phyloP scores from a whole-genome alignment of 2,888 invertebrate genomes.

The Drosophila mettleri region DNA sequence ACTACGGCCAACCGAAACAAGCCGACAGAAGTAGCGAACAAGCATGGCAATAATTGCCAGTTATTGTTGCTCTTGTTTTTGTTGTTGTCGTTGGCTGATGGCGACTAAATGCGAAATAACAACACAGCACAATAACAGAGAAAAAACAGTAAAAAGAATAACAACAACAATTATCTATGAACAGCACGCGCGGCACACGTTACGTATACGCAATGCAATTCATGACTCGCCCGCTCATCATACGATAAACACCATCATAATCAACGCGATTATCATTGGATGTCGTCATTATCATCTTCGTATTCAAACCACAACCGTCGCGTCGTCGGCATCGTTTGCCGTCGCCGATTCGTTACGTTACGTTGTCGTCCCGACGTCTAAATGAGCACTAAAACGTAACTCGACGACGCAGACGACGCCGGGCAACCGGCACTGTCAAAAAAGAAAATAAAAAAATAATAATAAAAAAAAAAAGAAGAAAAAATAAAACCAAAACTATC shows the following conservation, averaged over 20 bases:
- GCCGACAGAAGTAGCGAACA: slow-evolving; percentile 39
- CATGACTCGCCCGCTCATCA: slow-evolving; percentile 23
- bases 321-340: slow-evolving; percentile 49
- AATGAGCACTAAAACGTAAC: slow-evolving; percentile 79
- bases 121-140: slow-evolving; percentile 20
- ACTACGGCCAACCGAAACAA: slow-evolving; percentile 17
- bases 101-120: slow-evolving; percentile 43
- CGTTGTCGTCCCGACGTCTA: slow-evolving; percentile 75
- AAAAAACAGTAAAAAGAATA: not conserved
- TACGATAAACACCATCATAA: slow-evolving; percentile 23
- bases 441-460: slow-evolving; percentile 16
- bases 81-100: slow-evolving; percentile 28
- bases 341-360: slow-evolving; percentile 49
- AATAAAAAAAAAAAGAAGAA: slow-evolving; percentile 10
- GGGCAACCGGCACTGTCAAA: slow-evolving; percentile 57
- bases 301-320: slow-evolving; percentile 51
- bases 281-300: slow-evolving; percentile 33
- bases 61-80: slow-evolving; percentile 29
- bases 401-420: slow-evolving; percentile 50
- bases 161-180: slow-evolving; percentile 49
- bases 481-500: slow-evolving; percentile 30
- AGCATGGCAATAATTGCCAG: slow-evolving; percentile 50
- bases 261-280: slow-evolving; percentile 11
- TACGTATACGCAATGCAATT: slow-evolving; percentile 58
- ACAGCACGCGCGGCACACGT: slow-evolving; percentile 59